Evolutionary conservation across 92 coral and sea anemone species (phyloP).

Genomic region (Galaxea fascicularis): DNA sequence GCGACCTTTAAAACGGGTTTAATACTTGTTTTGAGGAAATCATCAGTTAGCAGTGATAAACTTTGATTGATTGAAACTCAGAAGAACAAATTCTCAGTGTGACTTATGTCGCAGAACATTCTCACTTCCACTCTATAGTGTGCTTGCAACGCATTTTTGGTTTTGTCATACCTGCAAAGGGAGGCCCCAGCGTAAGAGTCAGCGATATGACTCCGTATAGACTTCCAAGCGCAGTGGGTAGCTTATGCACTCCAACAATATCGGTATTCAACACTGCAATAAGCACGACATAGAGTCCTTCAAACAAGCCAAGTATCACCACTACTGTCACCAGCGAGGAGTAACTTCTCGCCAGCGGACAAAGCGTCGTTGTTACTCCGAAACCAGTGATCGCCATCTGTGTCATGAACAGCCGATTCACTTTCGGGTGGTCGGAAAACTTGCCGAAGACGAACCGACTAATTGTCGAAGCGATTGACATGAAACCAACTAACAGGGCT

Average conservation of each 20-base stretch:
- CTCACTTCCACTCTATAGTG: no score
- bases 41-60: no score
- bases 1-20: no score
- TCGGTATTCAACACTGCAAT: slow-evolving; percentile 89
- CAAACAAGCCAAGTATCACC: slow-evolving; percentile 88
- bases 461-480: slow-evolving; percentile 94
- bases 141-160: no score
- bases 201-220: slow-evolving; percentile 88
- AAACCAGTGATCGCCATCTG: slow-evolving; percentile 89
- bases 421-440: slow-evolving; percentile 94
- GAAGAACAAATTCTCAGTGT: no score
- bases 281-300: slow-evolving; percentile 91
- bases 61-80: no score
- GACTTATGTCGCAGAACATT: no score
- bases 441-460: slow-evolving; percentile 92
- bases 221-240: slow-evolving; percentile 86
- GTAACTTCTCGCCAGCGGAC: slow-evolving; percentile 80
- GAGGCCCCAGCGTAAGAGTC: slow-evolving; percentile 90
- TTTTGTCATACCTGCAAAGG: slow-evolving; percentile 84
- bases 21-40: no score
- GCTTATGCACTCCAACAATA: slow-evolving; percentile 89
- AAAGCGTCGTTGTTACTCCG: slow-evolving; percentile 78
- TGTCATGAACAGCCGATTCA: slow-evolving; percentile 90
- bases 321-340: slow-evolving; percentile 72
- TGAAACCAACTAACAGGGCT: slow-evolving; percentile 86